Evolutionary conservation across 2,797 vertebrate genomes (phyloP), one percentile per base, ranked within the genome.

Genomic region (Echeneis naucrates): DNA sequence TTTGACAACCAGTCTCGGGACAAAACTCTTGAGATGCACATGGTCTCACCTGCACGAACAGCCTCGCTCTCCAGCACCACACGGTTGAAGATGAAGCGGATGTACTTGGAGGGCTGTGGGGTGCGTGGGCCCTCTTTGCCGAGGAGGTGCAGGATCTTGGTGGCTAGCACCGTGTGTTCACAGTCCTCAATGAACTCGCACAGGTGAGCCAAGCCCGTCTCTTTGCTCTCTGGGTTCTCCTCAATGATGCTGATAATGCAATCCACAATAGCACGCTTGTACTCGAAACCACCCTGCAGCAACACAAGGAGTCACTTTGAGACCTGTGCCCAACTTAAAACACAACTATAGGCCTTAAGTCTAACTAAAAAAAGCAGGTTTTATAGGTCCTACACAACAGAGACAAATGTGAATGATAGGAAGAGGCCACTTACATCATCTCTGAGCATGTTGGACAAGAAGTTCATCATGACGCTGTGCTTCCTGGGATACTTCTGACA

Each of bases 131-230:
- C 98, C 87, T 99, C 98, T 87, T 96, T 98, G 72, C 98, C 98
- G 88, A 99, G 87, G 55, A 99, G 91, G 85, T 99, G 98, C 53
- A 99, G 94, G 89, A 99, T 99, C 92, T 98, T 98, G 2, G 97
- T 99, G 80, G 98, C 98, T 38, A 99, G 92, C 50, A 99, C 98
- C 0, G 98, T 99, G 85, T 99, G 98, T 72, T 99, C 98, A 0
- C 98, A 99, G 93, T 99, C 98, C 85, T 99, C 98, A 0, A 99
- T 99, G 92, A 99, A 99, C 88, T 99, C 98, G 0, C 98, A 99
- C 54, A 99, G 96, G 86, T 99, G 98, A 52, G 98, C 98, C 88
- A 99, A 73, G n/a, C 98, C 98, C 0, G 97, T 93, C 84, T 99
- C 98, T 70, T 98, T 99, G 83, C 97, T 98, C 89, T 99, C 98